phyloP scores from a whole-genome alignment of 2,888 invertebrate species.

The Drosophila antonietae region DNA sequence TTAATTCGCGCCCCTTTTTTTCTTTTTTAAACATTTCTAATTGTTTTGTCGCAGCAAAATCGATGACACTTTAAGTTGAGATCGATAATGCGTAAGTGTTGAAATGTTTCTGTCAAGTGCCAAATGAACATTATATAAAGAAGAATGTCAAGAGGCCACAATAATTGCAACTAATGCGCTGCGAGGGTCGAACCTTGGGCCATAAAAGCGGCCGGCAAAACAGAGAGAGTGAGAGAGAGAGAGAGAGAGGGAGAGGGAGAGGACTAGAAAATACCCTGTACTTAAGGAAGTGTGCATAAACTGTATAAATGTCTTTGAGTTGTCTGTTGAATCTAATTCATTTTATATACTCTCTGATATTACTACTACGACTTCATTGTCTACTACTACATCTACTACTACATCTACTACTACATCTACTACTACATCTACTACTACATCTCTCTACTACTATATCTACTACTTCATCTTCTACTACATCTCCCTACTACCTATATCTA shows the following conservation, averaged over 20 bases:
- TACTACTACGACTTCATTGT: not conserved
- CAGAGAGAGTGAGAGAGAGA: not conserved
- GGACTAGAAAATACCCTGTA: not conserved
- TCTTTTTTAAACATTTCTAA: not conserved
- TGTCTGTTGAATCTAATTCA: not conserved
- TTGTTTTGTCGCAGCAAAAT: constrained; percentile 38
- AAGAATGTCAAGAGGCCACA: constrained; percentile 80
- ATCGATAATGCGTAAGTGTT: constrained; percentile 69
- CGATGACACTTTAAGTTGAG: constrained; percentile 59
- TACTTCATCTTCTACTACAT: not conserved
- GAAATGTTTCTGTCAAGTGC: constrained; percentile 13
- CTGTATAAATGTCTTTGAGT: not conserved
- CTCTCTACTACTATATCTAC: too few relatives aligned
- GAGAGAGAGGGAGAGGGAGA: not conserved
- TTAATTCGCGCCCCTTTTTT: constrained; percentile 2
- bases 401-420: not conserved
- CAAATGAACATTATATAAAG: constrained; percentile 51
- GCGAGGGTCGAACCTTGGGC: constrained; percentile 73
- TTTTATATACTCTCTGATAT: too few relatives aligned
- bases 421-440: not conserved
- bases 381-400: not conserved
- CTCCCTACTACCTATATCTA: too few relatives aligned
- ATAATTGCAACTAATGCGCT: constrained; percentile 76
- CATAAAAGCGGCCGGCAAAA: constrained; percentile 45
- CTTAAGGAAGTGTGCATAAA: not conserved